Evolutionary conservation across 2,888 invertebrate genomes (phyloP).

Genomic region (Aromia moschata): DNA sequence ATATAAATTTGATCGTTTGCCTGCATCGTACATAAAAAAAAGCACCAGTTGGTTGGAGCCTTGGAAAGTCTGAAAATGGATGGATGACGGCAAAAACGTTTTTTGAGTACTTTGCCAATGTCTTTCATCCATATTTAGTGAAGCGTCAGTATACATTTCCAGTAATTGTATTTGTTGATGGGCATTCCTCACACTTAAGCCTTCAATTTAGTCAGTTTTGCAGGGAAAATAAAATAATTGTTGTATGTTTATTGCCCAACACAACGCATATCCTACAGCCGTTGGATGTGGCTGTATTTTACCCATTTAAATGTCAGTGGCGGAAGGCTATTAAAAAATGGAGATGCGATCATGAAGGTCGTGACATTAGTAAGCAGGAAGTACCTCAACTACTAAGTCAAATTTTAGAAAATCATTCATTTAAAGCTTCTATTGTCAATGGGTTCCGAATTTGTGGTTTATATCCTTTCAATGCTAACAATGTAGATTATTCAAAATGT

Average conservation of each 20-base stretch:
- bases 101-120: constrained; percentile 1
- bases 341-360: too few relatives aligned
- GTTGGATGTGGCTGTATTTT: neutral
- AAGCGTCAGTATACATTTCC: neutral
- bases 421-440: too few relatives aligned
- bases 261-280: constrained; percentile 3
- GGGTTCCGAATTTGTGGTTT: too few relatives aligned
- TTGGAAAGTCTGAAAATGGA: neutral
- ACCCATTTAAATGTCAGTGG: neutral
- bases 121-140: neutral
- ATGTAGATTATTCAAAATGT: too few relatives aligned
- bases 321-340: neutral
- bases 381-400: too few relatives aligned
- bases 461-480: too few relatives aligned
- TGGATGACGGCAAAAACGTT: neutral
- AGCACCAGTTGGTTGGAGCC: neutral
- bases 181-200: neutral
- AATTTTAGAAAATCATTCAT: too few relatives aligned
- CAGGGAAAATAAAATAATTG: neutral
- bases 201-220: neutral
- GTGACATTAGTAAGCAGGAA: too few relatives aligned
- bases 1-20: constrained; percentile 5
- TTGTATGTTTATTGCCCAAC: neutral
- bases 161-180: constrained; percentile 3
- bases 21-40: neutral